These are phyloP conservation scores for Anarhynchus alexandrinus DNA, from an alignment of 2,113 vertebrate genomes.

Conservation along the genomic window DNA sequence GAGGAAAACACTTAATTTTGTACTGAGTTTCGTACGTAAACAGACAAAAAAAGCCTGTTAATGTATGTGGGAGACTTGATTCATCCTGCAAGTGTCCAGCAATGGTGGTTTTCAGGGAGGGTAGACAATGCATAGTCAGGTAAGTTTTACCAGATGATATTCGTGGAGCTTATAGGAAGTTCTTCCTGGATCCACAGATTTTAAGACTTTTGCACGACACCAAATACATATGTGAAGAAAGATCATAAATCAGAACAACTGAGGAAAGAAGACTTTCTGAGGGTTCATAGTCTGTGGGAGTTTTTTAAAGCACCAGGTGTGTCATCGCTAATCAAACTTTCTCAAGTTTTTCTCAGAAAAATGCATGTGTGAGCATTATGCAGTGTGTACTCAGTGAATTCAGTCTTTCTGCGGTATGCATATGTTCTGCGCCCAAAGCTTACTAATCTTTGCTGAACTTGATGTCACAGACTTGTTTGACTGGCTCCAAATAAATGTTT, in stretches of 20 bases:
- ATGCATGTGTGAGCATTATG: background rate
- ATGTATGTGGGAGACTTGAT: background rate
- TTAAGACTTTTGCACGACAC: background rate
- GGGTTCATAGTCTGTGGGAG: background rate
- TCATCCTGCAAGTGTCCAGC: background rate
- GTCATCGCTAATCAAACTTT: background rate
- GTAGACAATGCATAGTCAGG: background rate
- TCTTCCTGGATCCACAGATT: background rate
- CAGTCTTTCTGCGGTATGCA: background rate
- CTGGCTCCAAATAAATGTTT: background rate
- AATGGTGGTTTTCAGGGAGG: background rate
- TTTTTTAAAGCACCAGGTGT: background rate
- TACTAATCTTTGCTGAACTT: background rate
- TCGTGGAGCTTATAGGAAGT: background rate
- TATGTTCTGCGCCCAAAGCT: background rate
- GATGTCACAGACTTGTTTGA: background rate
- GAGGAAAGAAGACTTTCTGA: background rate
- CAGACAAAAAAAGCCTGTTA: background rate
- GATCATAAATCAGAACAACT: background rate
- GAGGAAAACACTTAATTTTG: background rate
- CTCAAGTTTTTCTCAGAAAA: background rate
- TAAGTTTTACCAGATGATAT: background rate
- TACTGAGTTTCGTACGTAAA: background rate
- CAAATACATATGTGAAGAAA: background rate
- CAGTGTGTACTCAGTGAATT: background rate